Evolutionary conservation across 2,888 invertebrate species (phyloP).

Genomic region (Leptinotarsa rubiginosa): DNA sequence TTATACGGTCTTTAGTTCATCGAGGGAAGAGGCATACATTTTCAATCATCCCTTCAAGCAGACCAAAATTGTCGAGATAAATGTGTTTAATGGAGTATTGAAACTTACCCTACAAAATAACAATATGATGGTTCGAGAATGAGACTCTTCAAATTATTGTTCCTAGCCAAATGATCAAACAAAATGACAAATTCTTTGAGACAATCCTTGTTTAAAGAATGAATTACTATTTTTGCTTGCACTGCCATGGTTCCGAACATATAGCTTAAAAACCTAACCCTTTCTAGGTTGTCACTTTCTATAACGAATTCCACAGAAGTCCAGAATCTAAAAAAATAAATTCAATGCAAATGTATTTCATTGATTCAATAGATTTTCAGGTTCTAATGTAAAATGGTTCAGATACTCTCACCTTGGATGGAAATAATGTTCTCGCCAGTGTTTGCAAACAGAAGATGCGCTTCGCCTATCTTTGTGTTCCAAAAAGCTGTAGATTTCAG

Average conservation of each 20-base stretch:
- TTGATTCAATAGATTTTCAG: neutral
- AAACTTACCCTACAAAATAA: slow-evolving; percentile 56
- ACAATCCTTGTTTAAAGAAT: slow-evolving; percentile 61
- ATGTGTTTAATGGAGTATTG: no score
- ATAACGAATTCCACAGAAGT: slow-evolving; percentile 62
- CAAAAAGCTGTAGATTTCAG: neutral
- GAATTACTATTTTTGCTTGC: slow-evolving; percentile 60
- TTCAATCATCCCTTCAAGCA: no score
- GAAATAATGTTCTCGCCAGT: neutral
- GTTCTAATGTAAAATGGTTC: neutral
- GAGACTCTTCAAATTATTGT: slow-evolving; percentile 62
- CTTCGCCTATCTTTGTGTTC: neutral
- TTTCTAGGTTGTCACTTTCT: slow-evolving; percentile 56
- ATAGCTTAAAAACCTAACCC: slow-evolving; percentile 59
- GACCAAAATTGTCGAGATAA: no score
- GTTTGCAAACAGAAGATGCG: neutral
- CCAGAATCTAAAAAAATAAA: slow-evolving; percentile 61
- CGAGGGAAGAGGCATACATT: no score
- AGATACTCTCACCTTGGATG: neutral
- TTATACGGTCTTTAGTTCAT: no score
- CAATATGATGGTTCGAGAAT: slow-evolving; percentile 64
- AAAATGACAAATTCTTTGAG: slow-evolving; percentile 62
- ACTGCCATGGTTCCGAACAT: slow-evolving; percentile 61
- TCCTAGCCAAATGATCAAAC: slow-evolving; percentile 60
- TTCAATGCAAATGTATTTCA: no score